Conservation (phyloP, 2,888 invertebrate genomes). For the Gisinianus flammeolus region DNA sequence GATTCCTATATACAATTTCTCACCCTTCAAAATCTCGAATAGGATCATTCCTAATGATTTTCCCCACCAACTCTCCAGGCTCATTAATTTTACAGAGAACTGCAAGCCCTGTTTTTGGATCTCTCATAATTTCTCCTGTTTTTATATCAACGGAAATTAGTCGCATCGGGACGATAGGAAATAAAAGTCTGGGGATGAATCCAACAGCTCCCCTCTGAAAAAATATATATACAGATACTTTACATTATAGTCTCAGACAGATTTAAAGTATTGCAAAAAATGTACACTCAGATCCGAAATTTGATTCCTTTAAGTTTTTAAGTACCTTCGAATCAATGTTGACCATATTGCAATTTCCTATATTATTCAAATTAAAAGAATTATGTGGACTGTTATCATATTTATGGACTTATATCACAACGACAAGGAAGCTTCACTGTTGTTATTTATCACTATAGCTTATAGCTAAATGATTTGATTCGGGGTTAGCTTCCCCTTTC, state of each 20-base stretch:
- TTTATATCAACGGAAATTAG: conserved; percentile 35
- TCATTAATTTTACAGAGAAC: conserved; percentile 70
- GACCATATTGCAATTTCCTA: conserved; percentile 93
- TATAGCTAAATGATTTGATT: too few species aligned
- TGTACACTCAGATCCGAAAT: too few species aligned
- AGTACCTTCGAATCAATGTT: conserved; percentile 93
- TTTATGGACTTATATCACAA: too few species aligned
- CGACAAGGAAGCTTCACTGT: too few species aligned
- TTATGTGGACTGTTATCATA: too few species aligned
- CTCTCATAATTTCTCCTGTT: conserved; percentile 87
- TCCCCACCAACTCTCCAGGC: conserved; percentile 95
- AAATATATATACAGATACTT: too few species aligned
- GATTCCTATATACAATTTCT: conserved; percentile 50
- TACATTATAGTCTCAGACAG: too few species aligned
- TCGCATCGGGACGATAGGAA: background rate
- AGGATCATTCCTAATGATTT: conserved; percentile 87
- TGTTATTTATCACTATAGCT: too few species aligned
- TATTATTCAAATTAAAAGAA: too few species aligned
- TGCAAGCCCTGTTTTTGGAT: conserved; percentile 81
- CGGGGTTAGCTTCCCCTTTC: too few species aligned
- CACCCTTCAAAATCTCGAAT: conserved; percentile 92
- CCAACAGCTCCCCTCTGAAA: conserved; percentile 92
- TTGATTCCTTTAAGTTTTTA: too few species aligned
- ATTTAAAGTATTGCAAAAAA: too few species aligned
- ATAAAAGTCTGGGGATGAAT: conserved; percentile 68